Evolutionary conservation across 2,113 vertebrate species (phyloP), one percentile per base, ranked within the genome.

Genomic region (Turnix velox): DNA sequence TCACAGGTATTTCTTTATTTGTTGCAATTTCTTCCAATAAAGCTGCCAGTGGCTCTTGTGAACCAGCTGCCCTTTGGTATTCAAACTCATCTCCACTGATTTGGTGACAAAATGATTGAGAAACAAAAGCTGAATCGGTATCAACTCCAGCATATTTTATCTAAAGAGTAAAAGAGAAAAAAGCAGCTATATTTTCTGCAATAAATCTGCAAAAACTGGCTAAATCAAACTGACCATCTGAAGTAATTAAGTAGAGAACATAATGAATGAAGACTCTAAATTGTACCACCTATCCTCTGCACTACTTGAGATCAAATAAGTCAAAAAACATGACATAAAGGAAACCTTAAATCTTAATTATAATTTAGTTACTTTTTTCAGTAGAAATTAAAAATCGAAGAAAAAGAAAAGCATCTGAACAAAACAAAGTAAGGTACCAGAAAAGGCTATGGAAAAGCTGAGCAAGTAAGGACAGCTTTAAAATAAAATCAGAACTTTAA

Each of bases 71-170:
- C 88, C 93, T 98, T 93, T 98, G 98, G 82, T 97, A 97, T 90
- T 98, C 98, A 96, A 98, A 98, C 86, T 98, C 97, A 73, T 97
- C 97, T 68, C 96, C 92, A 88, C 96, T 98, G 65, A 98, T 97
- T 92, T 98, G 97, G 16, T 95, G 95, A 79, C 97, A 98, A 94
- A 97, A 97, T 16, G 97, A 94, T 20, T 97, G 97, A 35, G 96
- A 94, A 80, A 93, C 95, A 88, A 97, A 43, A 73, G 96, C 87
- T 51, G 96, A 61, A 82, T 98, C 98, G 68, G 96, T 97, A 75
- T 98, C 98, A 18, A 97, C 96, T 63, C 98, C 98, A 35, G 97
- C 91, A n/a, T 98, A 98, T 96, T 98, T 98, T 92, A 98, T 98
- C 98, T 98, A 93, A 76, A 67, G 3, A 87, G 24, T 31, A 24